A percentile compares a stretch with the other conserved stretches of the same genome.
These are phyloP conservation scores for Gavia stellata DNA, from an alignment of 2,113 vertebrate genomes.

Conservation along the genomic window DNA sequence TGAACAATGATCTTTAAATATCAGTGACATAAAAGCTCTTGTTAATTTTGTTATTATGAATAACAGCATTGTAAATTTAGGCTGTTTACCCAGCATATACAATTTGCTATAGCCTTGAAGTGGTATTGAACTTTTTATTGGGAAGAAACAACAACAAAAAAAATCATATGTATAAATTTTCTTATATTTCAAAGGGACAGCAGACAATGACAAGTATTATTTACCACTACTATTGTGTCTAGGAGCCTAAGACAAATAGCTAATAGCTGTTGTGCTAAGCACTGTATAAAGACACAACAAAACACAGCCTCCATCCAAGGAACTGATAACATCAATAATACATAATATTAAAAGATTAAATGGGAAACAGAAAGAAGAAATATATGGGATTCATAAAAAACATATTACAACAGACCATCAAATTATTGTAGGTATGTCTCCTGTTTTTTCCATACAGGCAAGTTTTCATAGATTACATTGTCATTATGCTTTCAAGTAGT, in stretches of 20 bases:
- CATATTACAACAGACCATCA: neutral
- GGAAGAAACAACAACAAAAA: neutral
- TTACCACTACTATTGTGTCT: neutral
- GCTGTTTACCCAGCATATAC: neutral
- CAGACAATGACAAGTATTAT: neutral
- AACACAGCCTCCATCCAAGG: neutral
- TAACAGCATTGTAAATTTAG: slow-evolving; percentile 28
- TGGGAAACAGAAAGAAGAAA: neutral
- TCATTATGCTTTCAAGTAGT: neutral
- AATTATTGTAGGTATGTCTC: neutral
- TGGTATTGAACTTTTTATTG: neutral
- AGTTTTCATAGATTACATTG: neutral
- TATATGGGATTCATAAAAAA: neutral
- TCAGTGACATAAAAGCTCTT: slow-evolving; percentile 21
- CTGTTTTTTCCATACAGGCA: neutral
- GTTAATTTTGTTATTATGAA: slow-evolving; percentile 6
- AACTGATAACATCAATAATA: neutral
- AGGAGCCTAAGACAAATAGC: neutral
- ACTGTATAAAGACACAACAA: neutral
- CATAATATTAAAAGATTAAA: neutral
- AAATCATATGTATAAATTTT: neutral
- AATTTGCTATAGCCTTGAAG: neutral
- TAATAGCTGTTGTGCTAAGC: neutral
- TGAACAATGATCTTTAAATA: slow-evolving; percentile 62
- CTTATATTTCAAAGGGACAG: neutral